These are phyloP conservation scores for Antedon mediterranea DNA, from an alignment of 53 echinoderm and acorn worm genomes.

Conservation along the genomic window DNA sequence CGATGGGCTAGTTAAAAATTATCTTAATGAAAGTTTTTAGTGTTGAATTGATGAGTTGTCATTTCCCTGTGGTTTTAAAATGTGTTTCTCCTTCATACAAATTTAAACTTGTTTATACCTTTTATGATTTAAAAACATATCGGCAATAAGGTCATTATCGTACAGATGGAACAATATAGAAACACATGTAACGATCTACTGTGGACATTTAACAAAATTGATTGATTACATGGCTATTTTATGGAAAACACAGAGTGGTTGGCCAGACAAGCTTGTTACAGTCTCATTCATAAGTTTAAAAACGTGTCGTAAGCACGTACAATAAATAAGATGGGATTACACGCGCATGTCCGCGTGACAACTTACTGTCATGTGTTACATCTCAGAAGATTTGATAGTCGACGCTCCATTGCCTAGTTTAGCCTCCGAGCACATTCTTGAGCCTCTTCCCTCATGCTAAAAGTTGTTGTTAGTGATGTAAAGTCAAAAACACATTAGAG, in stretches of 20 bases:
- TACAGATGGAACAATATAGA: not conserved
- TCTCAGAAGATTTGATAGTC: not conserved
- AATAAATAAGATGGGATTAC: not conserved
- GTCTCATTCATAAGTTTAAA: not conserved
- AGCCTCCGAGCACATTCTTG: not conserved
- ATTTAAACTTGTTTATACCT: not conserved
- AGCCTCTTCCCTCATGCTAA: not conserved
- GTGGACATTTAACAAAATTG: not conserved
- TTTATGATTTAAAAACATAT: not conserved
- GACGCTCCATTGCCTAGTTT: not conserved
- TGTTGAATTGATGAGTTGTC: not conserved
- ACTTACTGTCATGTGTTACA: not conserved
- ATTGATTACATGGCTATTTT: not conserved
- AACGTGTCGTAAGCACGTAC: not conserved
- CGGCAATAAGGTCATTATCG: not conserved
- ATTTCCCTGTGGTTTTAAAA: not conserved
- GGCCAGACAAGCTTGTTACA: not conserved
- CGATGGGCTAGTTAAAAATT: too few relatives aligned
- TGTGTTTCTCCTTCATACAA: not conserved
- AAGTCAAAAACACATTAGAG: not conserved
- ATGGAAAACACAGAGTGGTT: not conserved
- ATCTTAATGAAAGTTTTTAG: too few relatives aligned
- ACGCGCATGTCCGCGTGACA: not conserved
- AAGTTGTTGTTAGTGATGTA: not conserved
- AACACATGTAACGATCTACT: not conserved